These are phyloP conservation scores for Eleutherodactylus coqui DNA, from an alignment of 2,797 vertebrate genomes.

Conservation along the genomic window DNA sequence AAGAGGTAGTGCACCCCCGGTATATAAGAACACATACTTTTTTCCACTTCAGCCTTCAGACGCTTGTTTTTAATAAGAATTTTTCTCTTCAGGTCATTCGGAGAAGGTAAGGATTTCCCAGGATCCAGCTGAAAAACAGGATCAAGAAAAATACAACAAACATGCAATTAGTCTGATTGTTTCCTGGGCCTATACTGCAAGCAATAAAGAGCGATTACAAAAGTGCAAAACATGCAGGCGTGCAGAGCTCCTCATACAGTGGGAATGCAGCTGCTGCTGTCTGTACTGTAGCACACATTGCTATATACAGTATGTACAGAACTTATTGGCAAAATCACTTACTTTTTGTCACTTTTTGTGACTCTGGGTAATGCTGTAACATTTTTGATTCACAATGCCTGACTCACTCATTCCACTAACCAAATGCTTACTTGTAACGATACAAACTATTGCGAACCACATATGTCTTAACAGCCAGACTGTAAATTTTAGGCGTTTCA, in stretches of 20 bases:
- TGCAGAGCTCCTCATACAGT: conserved; percentile 11
- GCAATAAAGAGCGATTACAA: background rate
- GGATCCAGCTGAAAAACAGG: conserved; percentile 84
- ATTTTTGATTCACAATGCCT: background rate
- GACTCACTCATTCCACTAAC: background rate
- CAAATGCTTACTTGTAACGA: background rate
- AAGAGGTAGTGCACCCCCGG: too few relatives aligned
- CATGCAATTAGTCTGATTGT: background rate
- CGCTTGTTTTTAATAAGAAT: conserved; percentile 99
- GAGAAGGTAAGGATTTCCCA: conserved; percentile 88
- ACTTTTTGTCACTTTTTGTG: background rate
- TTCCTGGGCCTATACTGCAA: too few relatives aligned
- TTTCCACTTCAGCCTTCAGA: conserved; percentile 96
- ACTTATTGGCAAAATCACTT: background rate
- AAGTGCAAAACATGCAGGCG: conserved; percentile 22
- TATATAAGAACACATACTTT: conserved; percentile 82
- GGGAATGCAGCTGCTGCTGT: background rate
- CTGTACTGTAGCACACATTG: background rate
- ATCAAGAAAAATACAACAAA: conserved; percentile 21
- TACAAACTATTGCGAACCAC: too few relatives aligned
- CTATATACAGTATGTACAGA: background rate
- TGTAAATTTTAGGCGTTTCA: too few relatives aligned
- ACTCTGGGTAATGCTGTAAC: background rate
- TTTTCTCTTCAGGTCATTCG: conserved; percentile 94
- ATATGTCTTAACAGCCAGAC: too few relatives aligned